Base-by-base conservation (phyloP, 1,140 invertebrate genomes). In the Drosophila obscura region DNA sequence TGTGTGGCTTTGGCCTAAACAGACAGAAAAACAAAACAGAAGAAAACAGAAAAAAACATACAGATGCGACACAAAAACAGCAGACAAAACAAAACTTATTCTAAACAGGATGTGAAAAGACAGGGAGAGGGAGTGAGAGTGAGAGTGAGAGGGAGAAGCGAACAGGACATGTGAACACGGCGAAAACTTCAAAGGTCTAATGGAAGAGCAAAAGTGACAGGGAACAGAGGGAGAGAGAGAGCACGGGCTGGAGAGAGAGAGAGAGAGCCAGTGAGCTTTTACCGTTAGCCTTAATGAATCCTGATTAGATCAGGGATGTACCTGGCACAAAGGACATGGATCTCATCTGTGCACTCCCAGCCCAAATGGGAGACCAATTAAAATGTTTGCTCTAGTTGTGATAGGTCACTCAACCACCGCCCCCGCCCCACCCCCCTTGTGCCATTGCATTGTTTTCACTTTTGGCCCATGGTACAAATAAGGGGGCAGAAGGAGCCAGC, bases 381-480 rank as follows among this genome's bases (percentile, higher is more conserved):
- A 88, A 89, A 89, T 83, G 78, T 83, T 83, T 83, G 84, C 80
- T 64, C 63, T 53, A 68, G 75, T 85, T 88, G 82, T 53, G 82
- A 76, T 82, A 78, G 82, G 82, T 76, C 66, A 1, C 35, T n/a
- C 15, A 15, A 4, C 71, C 75, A 63, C 51, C 31, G 48, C 45
- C 58, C 58, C 53, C 35, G 57, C 52, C 19, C 39, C 46, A 6
- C 35, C 8, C 8, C 11, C 2, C 8, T 11, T 62, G 45, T 57
- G 73, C 49, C 73, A 4, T 13, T 77, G 66, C 73, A 77, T 77
- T 79, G 77, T 80, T 80, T 80, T 80, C 77, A 77, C 74, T 80
- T 80, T 77, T 79, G 61, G 24, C 22, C 22, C 41, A 2, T 39
- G 35, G 11, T 11, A 28, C 26, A 28, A 28, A 5, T 13, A 11